Evolutionary conservation across 2,797 vertebrate species (phyloP).

Genomic region (Eulemur rubriventer): DNA sequence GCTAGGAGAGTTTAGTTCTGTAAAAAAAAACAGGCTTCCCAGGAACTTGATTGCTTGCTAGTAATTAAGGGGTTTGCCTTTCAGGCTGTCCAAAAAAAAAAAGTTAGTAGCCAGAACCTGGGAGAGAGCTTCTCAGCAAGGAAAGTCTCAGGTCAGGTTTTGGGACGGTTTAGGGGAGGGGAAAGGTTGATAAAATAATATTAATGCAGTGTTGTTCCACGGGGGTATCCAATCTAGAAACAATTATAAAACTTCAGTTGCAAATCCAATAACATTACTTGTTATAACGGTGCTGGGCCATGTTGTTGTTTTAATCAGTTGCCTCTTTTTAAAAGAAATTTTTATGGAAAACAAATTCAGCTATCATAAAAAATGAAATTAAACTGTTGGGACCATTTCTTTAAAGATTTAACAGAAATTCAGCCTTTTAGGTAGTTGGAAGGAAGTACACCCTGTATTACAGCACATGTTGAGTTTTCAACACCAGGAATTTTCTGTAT

Average conservation of each 20-base stretch:
- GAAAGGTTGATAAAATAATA: slow-evolving; percentile 80
- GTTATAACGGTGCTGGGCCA: slow-evolving; percentile 89
- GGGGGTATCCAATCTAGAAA: slow-evolving; percentile 82
- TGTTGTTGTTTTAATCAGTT: slow-evolving; percentile 87
- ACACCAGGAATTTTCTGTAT: slow-evolving; percentile 67
- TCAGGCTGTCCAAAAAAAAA: slow-evolving; percentile 90
- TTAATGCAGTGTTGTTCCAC: slow-evolving; percentile 85
- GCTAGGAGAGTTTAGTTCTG: slow-evolving; percentile 88
- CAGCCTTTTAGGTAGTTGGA: slow-evolving; percentile 59
- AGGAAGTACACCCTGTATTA: slow-evolving; percentile 74
- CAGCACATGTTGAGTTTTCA: slow-evolving; percentile 80
- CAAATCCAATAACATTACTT: slow-evolving; percentile 92
- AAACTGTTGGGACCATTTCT: slow-evolving; percentile 85
- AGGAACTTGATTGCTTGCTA: slow-evolving; percentile 87
- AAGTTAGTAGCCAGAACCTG: slow-evolving; percentile 89
- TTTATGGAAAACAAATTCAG: slow-evolving; percentile 83
- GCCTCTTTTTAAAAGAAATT: slow-evolving; percentile 84
- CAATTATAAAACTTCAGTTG: slow-evolving; percentile 84
- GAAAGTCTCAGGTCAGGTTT: slow-evolving; percentile 87
- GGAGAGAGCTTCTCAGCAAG: slow-evolving; percentile 88
- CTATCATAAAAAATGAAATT: slow-evolving; percentile 81
- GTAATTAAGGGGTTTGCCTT: slow-evolving; percentile 86
- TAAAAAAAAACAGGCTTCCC: slow-evolving; percentile 83
- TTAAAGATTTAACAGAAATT: slow-evolving; percentile 77
- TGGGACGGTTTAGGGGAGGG: slow-evolving; percentile 81